A percentile compares a stretch with the other conserved stretches of the same genome.
These are phyloP conservation scores for Corythornis leucogaster DNA, from an alignment of 2,797 vertebrate genomes.

Conservation along the genomic window DNA sequence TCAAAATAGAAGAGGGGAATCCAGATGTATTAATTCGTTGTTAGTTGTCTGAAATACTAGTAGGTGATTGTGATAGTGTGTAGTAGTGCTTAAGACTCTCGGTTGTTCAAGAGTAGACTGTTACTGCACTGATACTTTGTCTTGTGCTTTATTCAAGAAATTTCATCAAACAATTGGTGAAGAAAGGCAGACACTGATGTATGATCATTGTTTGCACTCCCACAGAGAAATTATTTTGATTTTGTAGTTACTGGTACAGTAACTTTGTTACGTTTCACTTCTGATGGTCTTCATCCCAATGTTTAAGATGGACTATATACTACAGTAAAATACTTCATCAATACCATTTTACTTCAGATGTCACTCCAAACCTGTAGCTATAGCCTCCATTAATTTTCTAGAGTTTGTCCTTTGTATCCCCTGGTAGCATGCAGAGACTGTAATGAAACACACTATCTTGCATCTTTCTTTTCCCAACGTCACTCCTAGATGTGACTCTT, in stretches of 20 bases:
- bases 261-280: neutral
- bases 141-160: neutral
- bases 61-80: accelerated
- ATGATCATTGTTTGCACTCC: neutral
- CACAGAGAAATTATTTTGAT: neutral
- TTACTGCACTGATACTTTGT: neutral
- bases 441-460: neutral
- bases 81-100: too few relatives aligned
- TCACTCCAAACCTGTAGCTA: neutral
- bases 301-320: neutral
- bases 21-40: neutral
- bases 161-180: neutral
- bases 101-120: too few relatives aligned
- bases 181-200: neutral
- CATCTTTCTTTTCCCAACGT: neutral
- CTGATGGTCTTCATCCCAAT: neutral
- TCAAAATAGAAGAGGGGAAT: too few relatives aligned
- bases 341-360: neutral
- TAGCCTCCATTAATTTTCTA: neutral
- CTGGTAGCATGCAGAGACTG: neutral
- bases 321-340: neutral
- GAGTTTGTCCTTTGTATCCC: neutral
- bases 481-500: neutral
- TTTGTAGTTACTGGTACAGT: neutral
- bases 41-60: neutral